Percentiles rank a stretch among this genome's conserved stretches.
These are phyloP conservation scores for Drosophila kurseongensis DNA, from an alignment of 1,140 invertebrate species.

Conservation along the genomic window DNA sequence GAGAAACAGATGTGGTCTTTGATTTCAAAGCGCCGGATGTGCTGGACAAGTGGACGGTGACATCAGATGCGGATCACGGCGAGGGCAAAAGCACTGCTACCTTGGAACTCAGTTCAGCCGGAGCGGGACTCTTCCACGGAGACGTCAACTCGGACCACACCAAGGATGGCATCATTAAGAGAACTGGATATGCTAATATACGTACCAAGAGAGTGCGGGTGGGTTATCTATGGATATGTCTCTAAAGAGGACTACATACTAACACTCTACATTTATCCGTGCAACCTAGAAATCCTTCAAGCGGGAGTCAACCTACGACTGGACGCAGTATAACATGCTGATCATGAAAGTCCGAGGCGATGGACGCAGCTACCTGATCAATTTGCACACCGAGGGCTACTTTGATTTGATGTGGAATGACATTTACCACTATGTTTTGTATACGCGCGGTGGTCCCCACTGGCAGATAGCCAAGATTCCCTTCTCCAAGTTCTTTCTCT, in stretches of 20 bases:
- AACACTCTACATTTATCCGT: not conserved
- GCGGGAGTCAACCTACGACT: conserved; percentile 89
- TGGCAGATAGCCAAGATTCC: conserved; percentile 97
- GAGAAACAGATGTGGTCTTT: conserved; percentile 90
- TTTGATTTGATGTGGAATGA: conserved; percentile 94
- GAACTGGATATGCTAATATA: conserved; percentile 92
- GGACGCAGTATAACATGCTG: conserved; percentile 92
- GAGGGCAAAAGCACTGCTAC: conserved; percentile 91
- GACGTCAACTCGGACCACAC: conserved; percentile 89
- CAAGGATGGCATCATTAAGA: conserved; percentile 91
- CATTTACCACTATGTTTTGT: conserved; percentile 92
- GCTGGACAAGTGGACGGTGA: conserved; percentile 90
- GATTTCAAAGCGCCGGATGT: conserved; percentile 88
- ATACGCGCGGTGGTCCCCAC: conserved; percentile 97
- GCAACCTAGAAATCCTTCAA: conserved; percentile 92
- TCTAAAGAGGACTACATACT: not conserved
- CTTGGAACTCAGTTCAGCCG: conserved; percentile 87
- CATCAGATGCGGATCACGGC: conserved; percentile 91
- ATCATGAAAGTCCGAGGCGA: conserved; percentile 95
- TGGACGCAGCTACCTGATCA: conserved; percentile 94
- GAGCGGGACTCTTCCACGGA: conserved; percentile 92
- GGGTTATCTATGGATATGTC: conserved; percentile 81
- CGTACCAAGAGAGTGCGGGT: conserved; percentile 88
- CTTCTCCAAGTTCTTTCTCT: conserved; percentile 96
- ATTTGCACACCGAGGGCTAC: conserved; percentile 89